Conservation (phyloP, 2,888 invertebrate species). For the Drosophila phalerata region DNA sequence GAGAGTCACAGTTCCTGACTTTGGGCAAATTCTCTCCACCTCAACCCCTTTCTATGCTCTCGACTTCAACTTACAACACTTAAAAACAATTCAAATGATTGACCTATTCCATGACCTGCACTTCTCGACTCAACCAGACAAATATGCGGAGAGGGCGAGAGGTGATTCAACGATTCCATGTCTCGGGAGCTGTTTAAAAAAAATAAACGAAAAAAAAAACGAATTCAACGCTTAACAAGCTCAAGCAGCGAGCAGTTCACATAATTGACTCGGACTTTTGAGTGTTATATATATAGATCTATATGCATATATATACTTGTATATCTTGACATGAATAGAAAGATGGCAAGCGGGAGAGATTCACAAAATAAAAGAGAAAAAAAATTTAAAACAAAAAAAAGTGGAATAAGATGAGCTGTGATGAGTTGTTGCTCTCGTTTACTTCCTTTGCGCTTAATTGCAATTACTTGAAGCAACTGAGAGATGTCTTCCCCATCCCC, state of each 20-base stretch:
- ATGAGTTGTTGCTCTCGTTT: constrained; percentile 47
- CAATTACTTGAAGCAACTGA: constrained; percentile 68
- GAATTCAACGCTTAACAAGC: constrained; percentile 66
- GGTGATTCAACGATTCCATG: constrained; percentile 38
- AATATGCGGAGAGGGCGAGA: constrained; percentile 25
- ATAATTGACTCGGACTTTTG: constrained; percentile 73
- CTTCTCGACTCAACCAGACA: constrained; percentile 1
- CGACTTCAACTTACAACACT: constrained; percentile 68
- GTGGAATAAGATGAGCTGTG: constrained; percentile 20
- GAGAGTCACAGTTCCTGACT: constrained; percentile 6
- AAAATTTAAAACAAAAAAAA: constrained; percentile 24
- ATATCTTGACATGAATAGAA: constrained; percentile 4
- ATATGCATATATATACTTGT: constrained; percentile 10
- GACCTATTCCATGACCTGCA: constrained; percentile 73
- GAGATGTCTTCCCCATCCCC: constrained; percentile 7
- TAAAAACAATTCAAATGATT: constrained; percentile 79
- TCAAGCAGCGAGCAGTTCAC: constrained; percentile 63
- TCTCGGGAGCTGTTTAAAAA: constrained; percentile 45
- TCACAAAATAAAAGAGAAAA: constrained; percentile 20
- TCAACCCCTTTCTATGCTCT: constrained; percentile 13
- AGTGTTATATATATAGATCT: constrained; percentile 38
- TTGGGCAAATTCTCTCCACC: constrained; percentile 2
- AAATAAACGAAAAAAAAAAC: constrained; percentile 1
- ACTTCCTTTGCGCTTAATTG: constrained; percentile 75
- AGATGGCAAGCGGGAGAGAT: constrained; percentile 9